A percentile compares a stretch with the other conserved stretches of the same genome.
These are phyloP conservation scores for Serripes groenlandicus DNA, from an alignment of 2,888 invertebrate species.

Conservation along the genomic window DNA sequence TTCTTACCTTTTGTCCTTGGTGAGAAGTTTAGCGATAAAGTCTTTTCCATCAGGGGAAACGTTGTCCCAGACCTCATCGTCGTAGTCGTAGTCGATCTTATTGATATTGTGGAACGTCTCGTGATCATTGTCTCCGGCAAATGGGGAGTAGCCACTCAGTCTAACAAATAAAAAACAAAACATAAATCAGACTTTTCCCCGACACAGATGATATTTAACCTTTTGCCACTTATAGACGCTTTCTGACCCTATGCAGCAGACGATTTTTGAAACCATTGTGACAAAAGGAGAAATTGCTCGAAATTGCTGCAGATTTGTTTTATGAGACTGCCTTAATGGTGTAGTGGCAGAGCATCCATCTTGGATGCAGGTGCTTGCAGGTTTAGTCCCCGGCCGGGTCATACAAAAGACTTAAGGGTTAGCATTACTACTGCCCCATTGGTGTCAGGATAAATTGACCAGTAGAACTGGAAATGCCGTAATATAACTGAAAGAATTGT, in stretches of 20 bases:
- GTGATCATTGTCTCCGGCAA: slow-evolving; percentile 83
- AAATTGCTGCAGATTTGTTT: background rate
- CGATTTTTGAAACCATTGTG: background rate
- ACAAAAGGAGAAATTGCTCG: background rate
- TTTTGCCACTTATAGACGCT: background rate
- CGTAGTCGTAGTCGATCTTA: slow-evolving; percentile 81
- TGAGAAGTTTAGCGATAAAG: slow-evolving; percentile 83
- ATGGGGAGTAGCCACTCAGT: slow-evolving; percentile 85
- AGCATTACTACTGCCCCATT: too few species aligned
- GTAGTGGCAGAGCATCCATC: too few species aligned
- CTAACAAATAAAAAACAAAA: slow-evolving; percentile 67
- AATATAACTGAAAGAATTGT: too few species aligned
- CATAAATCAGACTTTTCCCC: too few species aligned
- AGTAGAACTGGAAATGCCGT: too few species aligned
- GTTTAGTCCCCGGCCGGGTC: too few species aligned
- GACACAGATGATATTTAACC: background rate
- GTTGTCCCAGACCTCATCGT: slow-evolving; percentile 82
- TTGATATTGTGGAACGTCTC: slow-evolving; percentile 84
- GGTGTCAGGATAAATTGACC: too few species aligned
- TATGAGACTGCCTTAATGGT: too few species aligned
- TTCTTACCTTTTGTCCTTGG: slow-evolving; percentile 80
- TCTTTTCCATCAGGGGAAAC: slow-evolving; percentile 84
- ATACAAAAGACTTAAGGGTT: too few species aligned
- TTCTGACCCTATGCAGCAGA: background rate
- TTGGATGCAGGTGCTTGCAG: too few species aligned